Evolutionary conservation across 2,888 invertebrate genomes (phyloP), one percentile per base, ranked within the genome.

Genomic region (Pelosia muscerda): DNA sequence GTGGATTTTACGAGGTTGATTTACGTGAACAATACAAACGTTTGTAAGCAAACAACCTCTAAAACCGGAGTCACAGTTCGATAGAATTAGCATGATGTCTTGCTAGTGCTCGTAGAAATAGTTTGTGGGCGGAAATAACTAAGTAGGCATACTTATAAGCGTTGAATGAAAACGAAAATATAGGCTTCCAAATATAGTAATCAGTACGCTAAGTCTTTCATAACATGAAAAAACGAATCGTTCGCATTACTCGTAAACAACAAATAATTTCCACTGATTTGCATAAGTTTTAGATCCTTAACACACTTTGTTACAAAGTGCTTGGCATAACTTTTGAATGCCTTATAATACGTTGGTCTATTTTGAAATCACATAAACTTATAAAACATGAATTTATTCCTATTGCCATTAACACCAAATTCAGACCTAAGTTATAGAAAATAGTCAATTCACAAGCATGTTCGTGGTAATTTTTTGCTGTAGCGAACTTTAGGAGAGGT

Each of bases 61-160:
- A 84, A 81, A 84, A 84, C 80, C 82, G 82, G 84, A 85, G 84
- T 81, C 82, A 76, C 81, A 82, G 79, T 85, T 84, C 82, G 73
- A 83, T 86, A 80, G 80, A 84, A 88, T 88, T 88, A 86, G 85
- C 86, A 87, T 88, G 80, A 83, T 88, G 83, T 88, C 54, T 63
- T 56, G 23, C 55, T 55, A 38, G 63, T 15, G 25, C 76, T 81
- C 76, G 78, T 81, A 84, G 84, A 86, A 85, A 86, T 82, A 73
- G 78, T 71, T 70, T 74, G 91, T 91, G 87, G 90, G 90, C 88
- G 90, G 85, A 83, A 82, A 79, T 74, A 31, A 23, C 31, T 19
- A 63, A 38, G 38, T 38, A 15, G n/a, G n/a, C n/a, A n/a, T n/a
- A n/a, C n/a, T n/a, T 38, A 59, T n/a, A 53, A 11, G 23, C n/a